Evolutionary conservation across 2,888 invertebrate species (phyloP).

Genomic region (Argyresthia albistria): DNA sequence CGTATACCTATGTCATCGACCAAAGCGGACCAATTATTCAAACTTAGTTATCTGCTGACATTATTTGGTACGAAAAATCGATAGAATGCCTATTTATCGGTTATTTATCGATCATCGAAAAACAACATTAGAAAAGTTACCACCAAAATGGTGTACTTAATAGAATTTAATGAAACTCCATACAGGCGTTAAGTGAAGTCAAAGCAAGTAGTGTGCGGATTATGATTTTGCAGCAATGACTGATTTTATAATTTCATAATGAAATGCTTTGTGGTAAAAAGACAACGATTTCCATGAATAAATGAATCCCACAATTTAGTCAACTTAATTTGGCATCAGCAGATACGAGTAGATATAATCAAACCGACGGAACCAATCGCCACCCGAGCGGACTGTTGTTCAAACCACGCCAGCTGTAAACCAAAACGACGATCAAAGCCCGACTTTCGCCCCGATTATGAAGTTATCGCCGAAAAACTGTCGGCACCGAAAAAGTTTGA

Average conservation of each 20-base stretch:
- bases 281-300: neutral
- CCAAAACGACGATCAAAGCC: slow-evolving; percentile 14
- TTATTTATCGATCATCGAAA: neutral
- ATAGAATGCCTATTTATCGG: slow-evolving; percentile 19
- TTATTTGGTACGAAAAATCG: slow-evolving; percentile 40
- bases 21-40: slow-evolving; percentile 47
- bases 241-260: too few relatives aligned
- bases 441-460: slow-evolving; percentile 41
- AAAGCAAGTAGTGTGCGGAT: too few relatives aligned
- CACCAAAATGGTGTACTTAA: too few relatives aligned
- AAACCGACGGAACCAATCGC: slow-evolving; percentile 18
- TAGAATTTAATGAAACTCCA: too few relatives aligned
- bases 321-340: slow-evolving; percentile 13
- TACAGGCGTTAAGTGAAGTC: too few relatives aligned
- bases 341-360: too few relatives aligned
- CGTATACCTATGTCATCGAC: slow-evolving; percentile 28
- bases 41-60: slow-evolving; percentile 43
- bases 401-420: slow-evolving; percentile 16
- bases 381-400: neutral
- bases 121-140: neutral
- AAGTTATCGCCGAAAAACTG: slow-evolving; percentile 13
- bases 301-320: neutral
- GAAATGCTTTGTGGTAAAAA: too few relatives aligned
- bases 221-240: too few relatives aligned
- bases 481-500: slow-evolving; percentile 30